A percentile compares a stretch with the other conserved stretches of the same genome.
Conservation (phyloP, 2,113 vertebrate genomes). For the Protobothrops mucrosquamatus region DNA sequence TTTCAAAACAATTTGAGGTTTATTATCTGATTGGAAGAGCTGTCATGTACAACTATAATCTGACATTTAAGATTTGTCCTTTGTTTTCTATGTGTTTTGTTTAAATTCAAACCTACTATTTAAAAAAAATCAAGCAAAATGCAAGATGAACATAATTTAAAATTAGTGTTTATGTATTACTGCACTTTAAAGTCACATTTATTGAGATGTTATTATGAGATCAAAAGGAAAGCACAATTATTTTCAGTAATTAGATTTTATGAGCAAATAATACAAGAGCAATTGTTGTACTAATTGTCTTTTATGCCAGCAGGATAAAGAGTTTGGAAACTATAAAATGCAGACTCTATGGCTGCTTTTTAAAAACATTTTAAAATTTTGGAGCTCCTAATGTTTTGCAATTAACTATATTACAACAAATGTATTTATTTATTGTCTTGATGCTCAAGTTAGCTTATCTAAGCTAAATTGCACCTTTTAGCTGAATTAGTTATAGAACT, state of each 20-base stretch:
- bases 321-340: neutral
- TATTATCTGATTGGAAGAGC: neutral
- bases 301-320: neutral
- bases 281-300: neutral
- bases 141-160: neutral
- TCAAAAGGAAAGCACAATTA: neutral
- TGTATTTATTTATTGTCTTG: neutral
- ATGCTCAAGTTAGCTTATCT: neutral
- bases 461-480: neutral
- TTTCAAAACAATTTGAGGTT: neutral
- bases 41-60: neutral
- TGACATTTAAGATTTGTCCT: neutral
- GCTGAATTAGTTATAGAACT: neutral
- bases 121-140: neutral
- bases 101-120: neutral
- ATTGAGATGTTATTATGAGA: neutral
- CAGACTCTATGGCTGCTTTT: neutral
- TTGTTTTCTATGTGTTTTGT: neutral
- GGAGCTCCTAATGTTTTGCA: neutral
- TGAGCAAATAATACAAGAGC: neutral
- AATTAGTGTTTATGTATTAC: neutral
- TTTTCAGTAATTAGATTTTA: neutral
- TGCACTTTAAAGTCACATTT: neutral
- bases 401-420: neutral
- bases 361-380: neutral